Evolutionary conservation across 1,140 invertebrate genomes (phyloP), one percentile per base, ranked within the genome.

Genomic region (Antheraea pernyi): DNA sequence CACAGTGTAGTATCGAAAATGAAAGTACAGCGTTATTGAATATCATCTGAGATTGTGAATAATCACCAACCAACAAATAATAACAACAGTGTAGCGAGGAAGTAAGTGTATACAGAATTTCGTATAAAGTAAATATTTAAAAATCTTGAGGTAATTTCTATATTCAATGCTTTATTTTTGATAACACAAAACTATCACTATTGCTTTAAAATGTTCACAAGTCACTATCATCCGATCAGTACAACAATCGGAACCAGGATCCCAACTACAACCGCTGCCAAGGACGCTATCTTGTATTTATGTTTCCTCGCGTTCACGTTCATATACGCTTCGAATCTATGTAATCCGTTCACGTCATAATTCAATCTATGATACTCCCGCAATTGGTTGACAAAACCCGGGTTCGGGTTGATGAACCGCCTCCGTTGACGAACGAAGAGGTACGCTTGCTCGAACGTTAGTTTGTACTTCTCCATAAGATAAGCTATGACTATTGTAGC

Each of bases 351-450:
- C 8, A 92, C 88, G 46, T 89, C 84, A 67, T 90, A 92, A 37
- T 87, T 86, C 63, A 86, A 36, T 42, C 76, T 73, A 16, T 90
- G 70, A 69, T 89, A 92, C 82, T 99, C 97, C 53, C 97, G 92
- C 76, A 99, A 93, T 91, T 99, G 98, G 10, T 96, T 97, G 96
- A 99, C 98, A 92, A 99, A 99, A 86, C 99, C 99, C 61, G 99
- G 95, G 92, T 99, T 99, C 0, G 98, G 98, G 62, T 98, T 98
- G 78, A 99, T 99, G 86, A 99, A 99, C 37, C 96, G 95, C 63
- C 98, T 94, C 61, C 96, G 95, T 61, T 94, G 94, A 85, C 98
- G 98, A 48, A 99, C 98, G 80, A 96, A 94, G 77, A 96, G 95
- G 93, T 98, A 99, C 4, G 98, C 97, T 78, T 99, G 97, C 36